phyloP scores from a whole-genome alignment of 1,140 invertebrate species.

The Teleogryllus occipitalis region DNA sequence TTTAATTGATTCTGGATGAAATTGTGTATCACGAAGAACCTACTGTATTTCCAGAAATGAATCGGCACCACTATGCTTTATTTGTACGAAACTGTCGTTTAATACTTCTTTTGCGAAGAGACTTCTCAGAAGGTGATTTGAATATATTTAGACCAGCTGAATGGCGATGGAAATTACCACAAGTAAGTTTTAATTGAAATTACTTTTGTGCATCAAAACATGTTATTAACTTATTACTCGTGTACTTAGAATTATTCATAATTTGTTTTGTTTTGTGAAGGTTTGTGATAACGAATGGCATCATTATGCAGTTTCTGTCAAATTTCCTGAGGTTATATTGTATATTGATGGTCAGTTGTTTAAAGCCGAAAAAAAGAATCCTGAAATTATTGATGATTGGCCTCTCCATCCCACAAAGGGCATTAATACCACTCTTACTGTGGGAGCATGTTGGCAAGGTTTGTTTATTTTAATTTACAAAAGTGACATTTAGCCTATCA shows the following conservation, averaged over 20 bases:
- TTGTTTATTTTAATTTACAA: slow-evolving; percentile 25
- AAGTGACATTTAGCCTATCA: neutral
- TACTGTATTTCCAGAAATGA: slow-evolving; percentile 68
- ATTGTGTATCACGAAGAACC: neutral
- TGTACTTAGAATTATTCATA: slow-evolving; percentile 16
- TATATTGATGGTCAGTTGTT: slow-evolving; percentile 84
- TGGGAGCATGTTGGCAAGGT: slow-evolving; percentile 98
- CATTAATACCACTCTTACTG: slow-evolving; percentile 85
- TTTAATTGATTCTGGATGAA: neutral
- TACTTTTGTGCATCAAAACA: neutral
- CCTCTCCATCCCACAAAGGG: slow-evolving; percentile 93
- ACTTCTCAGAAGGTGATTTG: slow-evolving; percentile 80
- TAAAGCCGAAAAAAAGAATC: slow-evolving; percentile 72
- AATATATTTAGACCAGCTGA: slow-evolving; percentile 96
- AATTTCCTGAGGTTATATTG: slow-evolving; percentile 79
- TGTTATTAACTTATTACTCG: neutral
- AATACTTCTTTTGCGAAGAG: slow-evolving; percentile 83
- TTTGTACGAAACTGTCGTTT: slow-evolving; percentile 95
- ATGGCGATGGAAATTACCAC: slow-evolving; percentile 89
- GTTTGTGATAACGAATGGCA: slow-evolving; percentile 98
- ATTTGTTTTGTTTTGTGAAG: slow-evolving; percentile 35
- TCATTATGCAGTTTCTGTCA: slow-evolving; percentile 89
- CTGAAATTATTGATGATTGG: slow-evolving; percentile 98
- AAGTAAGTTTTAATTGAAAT: slow-evolving; percentile 38
- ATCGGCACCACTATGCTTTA: slow-evolving; percentile 93